phyloP scores from a whole-genome alignment of 2,888 invertebrate species.

The Harmothoe impar region DNA sequence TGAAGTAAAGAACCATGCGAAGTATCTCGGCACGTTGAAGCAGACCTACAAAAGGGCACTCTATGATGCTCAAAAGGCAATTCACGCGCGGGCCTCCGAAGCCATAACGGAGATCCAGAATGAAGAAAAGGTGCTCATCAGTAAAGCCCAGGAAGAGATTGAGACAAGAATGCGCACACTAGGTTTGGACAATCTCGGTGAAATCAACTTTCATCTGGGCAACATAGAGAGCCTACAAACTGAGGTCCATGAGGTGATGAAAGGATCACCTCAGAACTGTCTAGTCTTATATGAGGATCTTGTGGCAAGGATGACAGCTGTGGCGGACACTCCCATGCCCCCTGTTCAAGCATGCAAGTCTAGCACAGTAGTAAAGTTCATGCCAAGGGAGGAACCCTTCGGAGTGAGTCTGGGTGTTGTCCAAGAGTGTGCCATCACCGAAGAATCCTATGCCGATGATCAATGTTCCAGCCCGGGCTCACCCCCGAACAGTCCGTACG shows the following conservation, averaged over 20 bases:
- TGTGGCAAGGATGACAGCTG: slow-evolving; percentile 59
- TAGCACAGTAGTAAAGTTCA: slow-evolving; percentile 65
- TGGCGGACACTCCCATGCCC: slow-evolving; percentile 64
- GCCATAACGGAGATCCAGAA: slow-evolving; percentile 66
- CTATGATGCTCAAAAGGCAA: slow-evolving; percentile 67
- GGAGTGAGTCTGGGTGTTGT: slow-evolving; percentile 67
- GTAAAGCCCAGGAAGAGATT: slow-evolving; percentile 67
- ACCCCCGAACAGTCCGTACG: slow-evolving; percentile 52
- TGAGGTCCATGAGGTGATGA: slow-evolving; percentile 67
- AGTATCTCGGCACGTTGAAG: slow-evolving; percentile 70
- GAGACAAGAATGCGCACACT: slow-evolving; percentile 67
- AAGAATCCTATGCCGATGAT: slow-evolving; percentile 45
- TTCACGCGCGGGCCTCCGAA: slow-evolving; percentile 66
- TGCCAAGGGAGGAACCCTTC: slow-evolving; percentile 64
- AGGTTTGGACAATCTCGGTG: slow-evolving; percentile 69
- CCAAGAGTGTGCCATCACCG: slow-evolving; percentile 67
- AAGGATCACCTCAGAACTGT: slow-evolving; percentile 69
- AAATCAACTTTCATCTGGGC: slow-evolving; percentile 68
- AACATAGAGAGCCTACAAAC: slow-evolving; percentile 67
- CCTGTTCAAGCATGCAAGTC: slow-evolving; percentile 43
- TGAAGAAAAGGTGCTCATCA: slow-evolving; percentile 67
- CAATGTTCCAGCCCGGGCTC: slow-evolving; percentile 49
- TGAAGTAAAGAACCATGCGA: slow-evolving; percentile 68
- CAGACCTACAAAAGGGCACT: slow-evolving; percentile 69
- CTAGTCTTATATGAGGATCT: slow-evolving; percentile 69